phyloP scores from a whole-genome alignment of 2,797 vertebrate genomes.

The Steatocranus sp. region DNA sequence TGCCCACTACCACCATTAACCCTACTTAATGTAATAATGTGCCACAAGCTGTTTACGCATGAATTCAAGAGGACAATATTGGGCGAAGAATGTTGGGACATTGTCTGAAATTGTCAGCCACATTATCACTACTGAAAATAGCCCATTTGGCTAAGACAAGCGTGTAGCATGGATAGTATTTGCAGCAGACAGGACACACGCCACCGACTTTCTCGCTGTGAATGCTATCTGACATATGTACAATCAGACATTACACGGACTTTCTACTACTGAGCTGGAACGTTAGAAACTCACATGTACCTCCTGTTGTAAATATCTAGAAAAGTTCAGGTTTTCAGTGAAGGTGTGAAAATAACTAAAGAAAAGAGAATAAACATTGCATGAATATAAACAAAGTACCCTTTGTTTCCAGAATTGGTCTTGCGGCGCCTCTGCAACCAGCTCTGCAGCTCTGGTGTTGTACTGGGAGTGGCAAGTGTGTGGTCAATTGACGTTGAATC shows the following conservation, averaged over 20 bases:
- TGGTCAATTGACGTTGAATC: conserved; percentile 89
- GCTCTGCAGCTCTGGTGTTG: conserved; percentile 86
- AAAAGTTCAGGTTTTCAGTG: not conserved
- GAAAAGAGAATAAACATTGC: not conserved
- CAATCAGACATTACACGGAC: not conserved
- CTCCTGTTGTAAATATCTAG: not conserved
- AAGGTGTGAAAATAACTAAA: not conserved
- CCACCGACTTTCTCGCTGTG: not conserved
- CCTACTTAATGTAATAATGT: not conserved
- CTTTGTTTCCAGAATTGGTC: conserved; percentile 65
- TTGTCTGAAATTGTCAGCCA: not conserved
- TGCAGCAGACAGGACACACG: not conserved
- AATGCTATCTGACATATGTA: not conserved
- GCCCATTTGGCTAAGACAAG: not conserved
- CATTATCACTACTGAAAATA: not conserved
- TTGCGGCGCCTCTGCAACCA: conserved; percentile 86
- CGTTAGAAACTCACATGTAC: not conserved
- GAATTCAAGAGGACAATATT: not conserved
- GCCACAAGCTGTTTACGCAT: not conserved
- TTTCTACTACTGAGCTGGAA: not conserved
- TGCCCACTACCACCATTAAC: not conserved
- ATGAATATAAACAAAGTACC: conserved; percentile 61
- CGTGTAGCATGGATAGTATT: not conserved
- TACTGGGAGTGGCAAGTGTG: conserved; percentile 83
- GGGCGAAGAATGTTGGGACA: not conserved